Conservation (phyloP, 2,888 invertebrate genomes). For the Dorcus hopei region DNA sequence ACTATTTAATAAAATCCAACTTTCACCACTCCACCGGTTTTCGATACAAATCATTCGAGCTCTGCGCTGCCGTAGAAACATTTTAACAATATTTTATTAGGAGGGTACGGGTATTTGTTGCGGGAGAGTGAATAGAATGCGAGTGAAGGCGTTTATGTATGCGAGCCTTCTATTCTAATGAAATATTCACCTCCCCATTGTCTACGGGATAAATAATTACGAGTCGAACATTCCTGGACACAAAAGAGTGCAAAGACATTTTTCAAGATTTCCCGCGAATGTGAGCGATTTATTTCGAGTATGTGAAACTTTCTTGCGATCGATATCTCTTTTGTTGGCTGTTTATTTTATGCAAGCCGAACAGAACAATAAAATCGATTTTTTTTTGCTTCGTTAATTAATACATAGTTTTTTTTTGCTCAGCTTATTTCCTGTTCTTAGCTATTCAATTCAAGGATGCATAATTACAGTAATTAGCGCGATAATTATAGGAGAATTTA, state of each 20-base stretch:
- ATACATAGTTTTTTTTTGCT: too few species aligned
- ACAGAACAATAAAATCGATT: too few species aligned
- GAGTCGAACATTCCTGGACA: slow-evolving; percentile 23
- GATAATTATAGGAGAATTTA: too few species aligned
- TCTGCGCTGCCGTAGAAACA: slow-evolving; percentile 1
- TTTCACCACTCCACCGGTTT: too few species aligned
- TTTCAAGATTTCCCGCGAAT: slow-evolving; percentile 18
- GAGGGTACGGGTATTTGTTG: slow-evolving; percentile 16
- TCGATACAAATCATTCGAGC: too few species aligned
- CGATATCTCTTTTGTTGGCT: background rate
- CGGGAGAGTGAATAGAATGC: slow-evolving; percentile 18
- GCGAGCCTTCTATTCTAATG: slow-evolving; percentile 24
- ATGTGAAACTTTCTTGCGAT: slow-evolving; percentile 7
- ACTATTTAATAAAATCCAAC: too few species aligned
- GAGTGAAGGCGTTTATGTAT: slow-evolving; percentile 21
- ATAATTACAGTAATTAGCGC: too few species aligned
- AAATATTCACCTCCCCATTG: slow-evolving; percentile 26
- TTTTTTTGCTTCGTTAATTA: too few species aligned
- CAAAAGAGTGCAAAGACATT: slow-evolving; percentile 20
- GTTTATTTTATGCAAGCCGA: too few species aligned
- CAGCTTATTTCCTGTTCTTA: too few species aligned
- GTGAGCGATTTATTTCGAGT: slow-evolving; percentile 15
- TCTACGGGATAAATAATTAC: slow-evolving; percentile 26
- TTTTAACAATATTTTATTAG: slow-evolving; percentile 23
- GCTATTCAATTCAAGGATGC: too few species aligned